A percentile compares a stretch with the other conserved stretches of the same genome.
Evolutionary conservation across 1,140 invertebrate species (phyloP).

Genomic region (Philopotamus ludificatus): DNA sequence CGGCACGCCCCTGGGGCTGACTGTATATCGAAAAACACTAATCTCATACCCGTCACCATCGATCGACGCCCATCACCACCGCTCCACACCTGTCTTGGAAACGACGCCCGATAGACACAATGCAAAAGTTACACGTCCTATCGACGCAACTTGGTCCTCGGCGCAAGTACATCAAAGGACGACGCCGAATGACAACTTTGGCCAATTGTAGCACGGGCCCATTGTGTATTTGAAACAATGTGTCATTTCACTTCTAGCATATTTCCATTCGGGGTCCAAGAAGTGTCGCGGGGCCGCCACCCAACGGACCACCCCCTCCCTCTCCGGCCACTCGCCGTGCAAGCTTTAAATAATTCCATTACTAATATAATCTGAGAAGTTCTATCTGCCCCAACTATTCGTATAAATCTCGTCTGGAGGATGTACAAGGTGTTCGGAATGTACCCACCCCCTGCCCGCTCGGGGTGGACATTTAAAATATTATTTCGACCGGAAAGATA

Average conservation of each 20-base stretch:
- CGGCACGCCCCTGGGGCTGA: too few relatives aligned
- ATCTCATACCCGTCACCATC: too few relatives aligned
- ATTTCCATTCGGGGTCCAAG: conserved; percentile 13
- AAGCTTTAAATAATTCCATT: conserved; percentile 36
- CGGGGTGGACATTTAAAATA: not conserved
- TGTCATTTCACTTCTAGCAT: conserved; percentile 13
- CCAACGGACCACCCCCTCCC: not conserved
- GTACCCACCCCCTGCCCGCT: not conserved
- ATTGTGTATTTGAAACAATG: conserved; percentile 23
- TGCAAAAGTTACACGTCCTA: too few relatives aligned
- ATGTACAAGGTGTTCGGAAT: conserved; percentile 30
- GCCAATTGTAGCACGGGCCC: conserved; percentile 11
- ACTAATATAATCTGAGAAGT: conserved; percentile 35
- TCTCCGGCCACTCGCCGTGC: not conserved
- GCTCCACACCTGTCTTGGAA: too few relatives aligned
- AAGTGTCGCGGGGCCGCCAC: not conserved
- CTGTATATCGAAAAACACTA: too few relatives aligned
- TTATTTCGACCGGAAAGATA: not conserved
- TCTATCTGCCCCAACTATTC: conserved; percentile 33
- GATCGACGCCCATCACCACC: too few relatives aligned
- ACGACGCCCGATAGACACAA: too few relatives aligned
- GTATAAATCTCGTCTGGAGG: conserved; percentile 34
- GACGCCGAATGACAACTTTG: conserved; percentile 8
- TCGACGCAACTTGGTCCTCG: too few relatives aligned
- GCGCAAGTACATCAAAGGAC: too few relatives aligned